A percentile compares a stretch with the other conserved stretches of the same genome.
These are phyloP conservation scores for Sphaeramia orbicularis DNA, from an alignment of 2,797 vertebrate species.

Conservation along the genomic window DNA sequence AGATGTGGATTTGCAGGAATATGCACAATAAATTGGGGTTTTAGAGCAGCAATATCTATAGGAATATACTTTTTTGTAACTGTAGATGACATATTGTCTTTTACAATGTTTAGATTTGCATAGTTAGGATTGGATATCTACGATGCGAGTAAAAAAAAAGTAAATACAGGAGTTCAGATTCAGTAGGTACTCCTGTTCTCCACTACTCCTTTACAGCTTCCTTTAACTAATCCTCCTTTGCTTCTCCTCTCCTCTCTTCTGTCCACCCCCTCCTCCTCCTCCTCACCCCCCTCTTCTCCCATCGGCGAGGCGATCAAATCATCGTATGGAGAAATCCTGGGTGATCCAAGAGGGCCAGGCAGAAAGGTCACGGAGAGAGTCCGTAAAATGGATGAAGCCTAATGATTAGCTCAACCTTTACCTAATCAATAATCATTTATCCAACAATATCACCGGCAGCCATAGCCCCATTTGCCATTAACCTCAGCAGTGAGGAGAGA, in stretches of 20 bases:
- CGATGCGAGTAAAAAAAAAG: neutral
- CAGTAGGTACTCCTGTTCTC: conserved; percentile 19
- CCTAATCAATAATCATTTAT: conserved; percentile 92
- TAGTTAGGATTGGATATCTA: neutral
- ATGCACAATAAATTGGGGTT: neutral
- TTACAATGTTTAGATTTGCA: neutral
- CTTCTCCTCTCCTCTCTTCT: conserved; percentile 3
- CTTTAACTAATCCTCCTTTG: conserved; percentile 27
- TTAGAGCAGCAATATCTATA: neutral
- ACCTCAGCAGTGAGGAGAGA: conserved; percentile 77
- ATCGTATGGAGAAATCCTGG: conserved; percentile 82
- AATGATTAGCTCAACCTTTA: conserved; percentile 93
- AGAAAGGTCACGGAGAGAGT: conserved; percentile 86
- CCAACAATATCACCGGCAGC: conserved; percentile 87
- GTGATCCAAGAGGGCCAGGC: conserved; percentile 71
- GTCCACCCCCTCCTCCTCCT: neutral
- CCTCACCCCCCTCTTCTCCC: conserved; percentile 35
- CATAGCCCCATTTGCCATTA: conserved; percentile 86
- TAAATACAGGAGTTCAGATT: conserved; percentile 9
- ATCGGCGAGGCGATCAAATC: conserved; percentile 80
- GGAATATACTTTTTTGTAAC: neutral
- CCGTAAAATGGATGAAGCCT: conserved; percentile 89
- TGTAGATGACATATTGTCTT: neutral
- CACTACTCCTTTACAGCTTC: conserved; percentile 19
- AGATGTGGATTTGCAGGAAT: conserved; percentile 7